Base-by-base conservation (phyloP, 2,888 invertebrate genomes). In the Spodoptera exigua region DNA sequence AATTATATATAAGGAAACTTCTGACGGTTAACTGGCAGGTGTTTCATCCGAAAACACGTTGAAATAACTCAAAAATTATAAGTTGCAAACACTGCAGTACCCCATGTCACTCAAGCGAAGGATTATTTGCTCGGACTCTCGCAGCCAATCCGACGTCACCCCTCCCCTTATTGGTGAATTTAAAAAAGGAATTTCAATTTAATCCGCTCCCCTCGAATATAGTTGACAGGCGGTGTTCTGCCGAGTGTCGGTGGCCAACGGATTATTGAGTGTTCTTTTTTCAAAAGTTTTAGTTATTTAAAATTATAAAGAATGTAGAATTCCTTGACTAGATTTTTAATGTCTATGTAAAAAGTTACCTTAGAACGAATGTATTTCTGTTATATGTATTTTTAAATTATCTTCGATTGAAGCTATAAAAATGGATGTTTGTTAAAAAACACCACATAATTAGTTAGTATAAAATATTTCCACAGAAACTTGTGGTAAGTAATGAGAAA, bases 181-280 rank as follows among this genome's bases (percentile, higher is more conserved):
- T 90, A 85, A 92, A 93, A 92, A 92, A 88, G 89, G 91, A 90
- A 93, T 91, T 93, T 88, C 87, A 90, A 91, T 91, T 91, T 90
- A 89, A 92, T 90, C 87, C 83, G 85, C 86, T 93, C 92, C 92
- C 92, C 91, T 89, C 82, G 79, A 82, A 84, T 82, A 79, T 82
- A 85, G 77, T 85, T 82, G 89, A 85, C 89, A 86, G 85, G 80
- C 84, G 83, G 82, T 78, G 76, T 72, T 81, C 79, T 76, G 72
- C 78, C 67, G 74, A 70, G 67, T 74, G 66, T 72, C 69, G 77
- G 74, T 77, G 70, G 63, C 60, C 41, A 74, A 70, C 69, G 61
- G 74, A 73, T 72, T 79, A 75, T 78, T 69, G 65, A 78, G 70
- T 79, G 78, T 80, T 80, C 74, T 65, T 61, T 80, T 79, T 82